Evolutionary conservation across 2,888 invertebrate genomes (phyloP).

Genomic region (Dicyrtomina minuta): DNA sequence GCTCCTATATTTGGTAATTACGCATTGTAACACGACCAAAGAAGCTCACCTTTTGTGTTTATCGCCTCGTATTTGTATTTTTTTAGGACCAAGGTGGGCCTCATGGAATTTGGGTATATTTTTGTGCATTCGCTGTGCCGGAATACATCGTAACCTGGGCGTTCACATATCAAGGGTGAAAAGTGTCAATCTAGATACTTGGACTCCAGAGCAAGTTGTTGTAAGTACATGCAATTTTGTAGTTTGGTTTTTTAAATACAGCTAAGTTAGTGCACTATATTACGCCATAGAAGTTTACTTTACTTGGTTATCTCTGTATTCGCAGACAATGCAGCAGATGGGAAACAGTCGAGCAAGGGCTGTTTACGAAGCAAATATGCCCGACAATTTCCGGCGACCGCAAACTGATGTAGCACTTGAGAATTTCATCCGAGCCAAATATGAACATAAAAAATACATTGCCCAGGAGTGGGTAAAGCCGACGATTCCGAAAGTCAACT

Average conservation of each 20-base stretch:
- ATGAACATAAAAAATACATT: conserved; percentile 97
- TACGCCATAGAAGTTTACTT: too few species aligned
- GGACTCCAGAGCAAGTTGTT: conserved; percentile 97
- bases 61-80: too few species aligned
- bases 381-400: conserved; percentile 92
- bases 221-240: conserved; percentile 63
- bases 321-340: conserved; percentile 85
- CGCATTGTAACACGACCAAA: too few species aligned
- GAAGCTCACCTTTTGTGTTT: too few species aligned
- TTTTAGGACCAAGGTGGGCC: conserved; percentile 94
- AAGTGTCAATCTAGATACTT: conserved; percentile 95
- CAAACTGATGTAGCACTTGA: conserved; percentile 92
- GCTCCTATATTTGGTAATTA: too few species aligned
- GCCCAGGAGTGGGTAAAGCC: conserved; percentile 97
- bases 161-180: conserved; percentile 99
- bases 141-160: conserved; percentile 96
- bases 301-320: conserved; percentile 61
- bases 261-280: too few species aligned
- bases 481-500: conserved; percentile 71
- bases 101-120: conserved; percentile 99
- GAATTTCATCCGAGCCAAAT: conserved; percentile 95
- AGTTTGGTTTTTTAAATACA: too few species aligned
- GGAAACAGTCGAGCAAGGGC: conserved; percentile 95
- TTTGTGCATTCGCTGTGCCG: conserved; percentile 97
- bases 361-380: conserved; percentile 94